Percentiles rank a stretch among this genome's conserved stretches.
phyloP scores from a whole-genome alignment of 2,888 invertebrate species.

The Drosophila stalkeri region DNA sequence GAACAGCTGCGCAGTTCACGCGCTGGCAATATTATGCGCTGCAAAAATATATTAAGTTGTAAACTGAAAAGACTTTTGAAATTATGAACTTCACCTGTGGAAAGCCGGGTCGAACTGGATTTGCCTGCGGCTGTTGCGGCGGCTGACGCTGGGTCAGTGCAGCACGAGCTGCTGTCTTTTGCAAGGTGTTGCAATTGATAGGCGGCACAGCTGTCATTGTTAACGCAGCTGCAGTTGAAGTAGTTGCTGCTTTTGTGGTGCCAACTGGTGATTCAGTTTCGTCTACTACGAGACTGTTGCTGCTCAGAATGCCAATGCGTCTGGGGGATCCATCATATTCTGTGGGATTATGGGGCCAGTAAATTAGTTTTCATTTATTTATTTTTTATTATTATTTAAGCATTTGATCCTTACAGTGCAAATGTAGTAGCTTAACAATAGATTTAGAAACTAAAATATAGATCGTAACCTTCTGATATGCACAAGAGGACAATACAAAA shows the following conservation, averaged over 20 bases:
- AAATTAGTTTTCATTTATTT: no score
- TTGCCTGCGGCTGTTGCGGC: constrained; percentile 74
- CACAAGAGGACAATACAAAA: no score
- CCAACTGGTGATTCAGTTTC: constrained; percentile 63
- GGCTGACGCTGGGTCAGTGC: constrained; percentile 60
- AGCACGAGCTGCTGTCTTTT: constrained; percentile 65
- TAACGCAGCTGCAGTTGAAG: constrained; percentile 20
- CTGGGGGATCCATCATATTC: constrained; percentile 71
- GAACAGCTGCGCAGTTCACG: constrained; percentile 80
- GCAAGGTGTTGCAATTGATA: constrained; percentile 46
- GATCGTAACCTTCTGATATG: no score
- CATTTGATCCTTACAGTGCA: no score
- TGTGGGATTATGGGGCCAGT: constrained; percentile 10
- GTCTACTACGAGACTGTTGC: constrained; percentile 48
- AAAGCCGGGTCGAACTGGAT: constrained; percentile 94
- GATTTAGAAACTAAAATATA: no score
- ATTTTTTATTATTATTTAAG: no score
- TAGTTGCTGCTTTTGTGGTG: constrained; percentile 9
- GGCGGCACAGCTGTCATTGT: constrained; percentile 49
- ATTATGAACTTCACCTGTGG: constrained; percentile 88
- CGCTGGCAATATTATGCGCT: constrained; percentile 83
- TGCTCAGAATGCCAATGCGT: constrained; percentile 63
- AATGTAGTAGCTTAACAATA: no score
- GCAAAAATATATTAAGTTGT: not conserved
- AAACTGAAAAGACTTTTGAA: not conserved